Evolutionary conservation across 1,140 invertebrate species (phyloP).

Genomic region (Drosophila cardini): DNA sequence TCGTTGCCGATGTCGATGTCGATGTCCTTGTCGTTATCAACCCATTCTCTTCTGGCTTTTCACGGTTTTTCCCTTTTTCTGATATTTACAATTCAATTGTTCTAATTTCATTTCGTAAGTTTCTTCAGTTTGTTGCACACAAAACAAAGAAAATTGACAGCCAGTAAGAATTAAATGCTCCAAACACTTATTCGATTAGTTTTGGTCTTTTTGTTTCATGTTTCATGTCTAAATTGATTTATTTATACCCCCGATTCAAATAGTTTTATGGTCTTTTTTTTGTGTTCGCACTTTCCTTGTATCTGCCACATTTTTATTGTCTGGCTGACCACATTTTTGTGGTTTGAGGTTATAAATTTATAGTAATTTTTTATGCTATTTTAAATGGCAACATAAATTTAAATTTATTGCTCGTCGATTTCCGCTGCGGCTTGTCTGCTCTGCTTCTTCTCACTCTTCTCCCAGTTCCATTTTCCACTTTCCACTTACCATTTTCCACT

Average conservation of each 20-base stretch:
- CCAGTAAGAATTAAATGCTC: conserved; percentile 72
- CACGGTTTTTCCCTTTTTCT: conserved; percentile 33
- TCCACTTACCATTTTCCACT: too few relatives aligned
- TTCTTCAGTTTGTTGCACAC: conserved; percentile 39
- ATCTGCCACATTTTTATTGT: conserved; percentile 67
- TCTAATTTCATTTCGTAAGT: conserved; percentile 71
- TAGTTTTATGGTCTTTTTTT: conserved; percentile 6
- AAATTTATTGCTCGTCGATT: conserved; percentile 78
- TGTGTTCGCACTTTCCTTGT: conserved; percentile 24
- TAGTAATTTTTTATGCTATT: conserved; percentile 70
- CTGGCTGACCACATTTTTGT: conserved; percentile 71
- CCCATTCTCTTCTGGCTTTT: conserved; percentile 25
- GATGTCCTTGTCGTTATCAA: conserved; percentile 20
- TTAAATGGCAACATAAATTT: conserved; percentile 73
- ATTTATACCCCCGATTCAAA: conserved; percentile 58
- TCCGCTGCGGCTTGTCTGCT: conserved; percentile 46
- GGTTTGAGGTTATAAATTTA: conserved; percentile 73
- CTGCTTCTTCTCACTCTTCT: conserved; percentile 14
- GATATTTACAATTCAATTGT: conserved; percentile 83
- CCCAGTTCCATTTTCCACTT: background rate
- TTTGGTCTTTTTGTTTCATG: conserved; percentile 35
- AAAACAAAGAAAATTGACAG: conserved; percentile 59
- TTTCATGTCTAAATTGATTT: conserved; percentile 75
- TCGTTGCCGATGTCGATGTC: conserved; percentile 25
- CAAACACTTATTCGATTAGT: conserved; percentile 50